phyloP scores from a whole-genome alignment of 2,113 vertebrate genomes.

The Puffinus mauretanicus region DNA sequence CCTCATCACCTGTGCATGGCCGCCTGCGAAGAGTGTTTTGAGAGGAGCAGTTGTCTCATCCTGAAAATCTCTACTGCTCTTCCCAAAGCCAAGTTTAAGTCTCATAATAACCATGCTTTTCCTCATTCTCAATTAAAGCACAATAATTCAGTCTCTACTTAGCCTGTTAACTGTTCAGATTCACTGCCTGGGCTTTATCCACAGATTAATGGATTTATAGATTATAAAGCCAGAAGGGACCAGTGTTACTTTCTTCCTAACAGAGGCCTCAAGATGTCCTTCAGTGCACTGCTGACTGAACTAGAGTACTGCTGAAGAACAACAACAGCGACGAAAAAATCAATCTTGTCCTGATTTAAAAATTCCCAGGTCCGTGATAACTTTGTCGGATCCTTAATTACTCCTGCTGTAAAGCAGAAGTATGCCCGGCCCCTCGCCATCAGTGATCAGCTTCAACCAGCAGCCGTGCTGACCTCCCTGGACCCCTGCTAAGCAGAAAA shows the following conservation, averaged over 20 bases:
- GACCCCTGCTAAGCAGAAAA: neutral
- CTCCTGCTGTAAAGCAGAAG: neutral
- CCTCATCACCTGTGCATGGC: rapidly evolving
- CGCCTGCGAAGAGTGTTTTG: neutral
- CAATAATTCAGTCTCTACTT: neutral
- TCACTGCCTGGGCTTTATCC: neutral
- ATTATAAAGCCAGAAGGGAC: neutral
- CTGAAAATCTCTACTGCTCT: neutral
- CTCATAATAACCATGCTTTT: neutral
- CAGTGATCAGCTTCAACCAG: rapidly evolving
- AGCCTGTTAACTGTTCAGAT: neutral
- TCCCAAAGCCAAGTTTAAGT: neutral
- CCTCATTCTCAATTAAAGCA: neutral
- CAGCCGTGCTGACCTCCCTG: rapidly evolving
- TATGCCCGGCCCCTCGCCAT: rapidly evolving
- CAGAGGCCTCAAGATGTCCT: neutral
- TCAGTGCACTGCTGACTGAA: neutral
- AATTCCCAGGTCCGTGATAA: neutral
- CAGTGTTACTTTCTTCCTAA: neutral
- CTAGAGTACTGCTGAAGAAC: neutral
- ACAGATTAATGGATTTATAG: neutral
- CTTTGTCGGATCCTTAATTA: neutral
- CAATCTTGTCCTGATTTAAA: neutral
- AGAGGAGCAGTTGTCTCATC: neutral
- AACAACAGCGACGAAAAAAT: neutral